Percentiles rank a stretch among this genome's conserved stretches.
phyloP scores from a whole-genome alignment of 1,140 invertebrate species.

The Agraylea sexmaculata region DNA sequence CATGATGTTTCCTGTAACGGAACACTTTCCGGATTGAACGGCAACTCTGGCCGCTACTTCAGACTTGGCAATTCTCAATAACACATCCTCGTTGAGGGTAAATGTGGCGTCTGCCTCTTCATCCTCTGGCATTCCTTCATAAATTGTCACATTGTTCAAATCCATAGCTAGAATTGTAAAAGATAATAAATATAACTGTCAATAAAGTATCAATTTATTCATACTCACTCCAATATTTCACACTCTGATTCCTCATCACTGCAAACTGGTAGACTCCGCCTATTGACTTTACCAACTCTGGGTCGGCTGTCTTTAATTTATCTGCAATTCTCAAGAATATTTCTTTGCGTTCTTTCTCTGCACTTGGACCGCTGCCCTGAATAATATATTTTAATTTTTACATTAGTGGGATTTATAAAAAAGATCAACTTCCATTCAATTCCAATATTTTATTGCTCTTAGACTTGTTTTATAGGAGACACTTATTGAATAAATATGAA shows the following conservation, averaged over 20 bases:
- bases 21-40: slow-evolving; percentile 36
- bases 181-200: background rate
- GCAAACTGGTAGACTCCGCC: slow-evolving; percentile 37
- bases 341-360: slow-evolving; percentile 18
- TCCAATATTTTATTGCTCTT: no score
- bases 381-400: background rate
- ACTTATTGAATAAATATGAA: no score
- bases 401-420: no score
- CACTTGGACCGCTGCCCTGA: slow-evolving; percentile 8
- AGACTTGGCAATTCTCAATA: slow-evolving; percentile 32
- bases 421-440: no score
- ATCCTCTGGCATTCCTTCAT: slow-evolving; percentile 30
- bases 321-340: slow-evolving; percentile 29
- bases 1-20: slow-evolving; percentile 39
- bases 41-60: slow-evolving; percentile 30
- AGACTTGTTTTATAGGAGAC: no score
- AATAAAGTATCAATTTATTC: background rate
- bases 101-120: slow-evolving; percentile 36
- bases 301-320: slow-evolving; percentile 25
- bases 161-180: slow-evolving; percentile 30
- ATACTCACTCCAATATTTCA: slow-evolving; percentile 37
- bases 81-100: slow-evolving; percentile 33
- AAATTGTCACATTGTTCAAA: slow-evolving; percentile 32
- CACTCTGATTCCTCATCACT: slow-evolving; percentile 32
- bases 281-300: slow-evolving; percentile 26